Conservation (phyloP, 2,888 invertebrate genomes). For the Itoplectis maculator region DNA sequence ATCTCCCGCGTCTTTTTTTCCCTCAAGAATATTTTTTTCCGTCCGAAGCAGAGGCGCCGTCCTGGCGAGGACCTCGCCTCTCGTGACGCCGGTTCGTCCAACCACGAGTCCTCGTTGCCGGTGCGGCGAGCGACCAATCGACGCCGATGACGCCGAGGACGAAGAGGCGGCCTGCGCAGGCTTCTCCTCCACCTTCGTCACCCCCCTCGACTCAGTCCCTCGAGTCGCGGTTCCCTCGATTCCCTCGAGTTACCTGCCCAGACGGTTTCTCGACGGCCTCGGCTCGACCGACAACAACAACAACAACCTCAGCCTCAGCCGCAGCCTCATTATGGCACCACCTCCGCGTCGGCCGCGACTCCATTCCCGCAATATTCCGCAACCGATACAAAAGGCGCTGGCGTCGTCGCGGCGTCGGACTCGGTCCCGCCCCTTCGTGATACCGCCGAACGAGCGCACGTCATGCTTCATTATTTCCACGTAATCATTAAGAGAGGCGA, state of each 20-base stretch:
- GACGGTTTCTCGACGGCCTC: constrained; percentile 7
- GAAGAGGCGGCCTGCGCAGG: constrained; percentile 78
- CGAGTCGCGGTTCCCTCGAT: constrained; percentile 24
- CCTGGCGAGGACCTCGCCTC: constrained; percentile 65
- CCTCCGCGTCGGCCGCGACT: constrained; percentile 68
- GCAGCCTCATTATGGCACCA: constrained; percentile 78
- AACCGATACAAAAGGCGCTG: constrained; percentile 54
- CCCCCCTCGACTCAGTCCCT: constrained; percentile 42
- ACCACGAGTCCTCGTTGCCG: constrained; percentile 74
- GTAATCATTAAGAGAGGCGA: constrained; percentile 79
- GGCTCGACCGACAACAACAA: constrained; percentile 28
- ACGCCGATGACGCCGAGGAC: constrained; percentile 78
- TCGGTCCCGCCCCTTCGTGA: constrained; percentile 79
- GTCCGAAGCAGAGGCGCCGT: constrained; percentile 58
- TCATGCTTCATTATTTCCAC: constrained; percentile 82
- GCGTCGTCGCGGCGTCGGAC: constrained; percentile 59
- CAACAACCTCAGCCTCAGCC: background rate
- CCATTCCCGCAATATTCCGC: constrained; percentile 66
- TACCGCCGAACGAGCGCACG: constrained; percentile 72
- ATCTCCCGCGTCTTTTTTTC: background rate
- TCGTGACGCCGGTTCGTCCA: constrained; percentile 75
- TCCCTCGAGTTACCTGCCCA: constrained; percentile 41
- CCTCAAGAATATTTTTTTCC: constrained; percentile 13
- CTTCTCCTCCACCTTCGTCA: constrained; percentile 66
- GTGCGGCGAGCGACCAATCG: constrained; percentile 77